These are phyloP conservation scores for Phasianus colchicus DNA, from an alignment of 2,113 vertebrate genomes.

Conservation along the genomic window DNA sequence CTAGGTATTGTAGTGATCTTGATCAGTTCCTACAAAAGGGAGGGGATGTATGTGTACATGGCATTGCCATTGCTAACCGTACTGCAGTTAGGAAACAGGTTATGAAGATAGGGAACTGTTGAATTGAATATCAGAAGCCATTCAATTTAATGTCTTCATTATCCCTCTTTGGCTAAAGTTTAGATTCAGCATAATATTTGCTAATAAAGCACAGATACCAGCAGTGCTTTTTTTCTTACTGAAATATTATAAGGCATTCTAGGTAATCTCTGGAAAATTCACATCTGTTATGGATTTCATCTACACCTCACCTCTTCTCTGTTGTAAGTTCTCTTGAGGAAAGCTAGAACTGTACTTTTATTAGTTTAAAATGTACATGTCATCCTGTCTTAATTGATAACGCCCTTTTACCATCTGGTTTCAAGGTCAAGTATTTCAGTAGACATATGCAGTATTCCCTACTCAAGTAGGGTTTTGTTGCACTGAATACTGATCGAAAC, in stretches of 20 bases:
- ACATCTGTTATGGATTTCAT: neutral
- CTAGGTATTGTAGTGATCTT: rapidly evolving
- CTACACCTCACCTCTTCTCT: neutral
- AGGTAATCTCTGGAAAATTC: neutral
- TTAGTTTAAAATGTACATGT: neutral
- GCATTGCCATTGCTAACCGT: neutral
- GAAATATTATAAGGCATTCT: neutral
- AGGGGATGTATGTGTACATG: rapidly evolving
- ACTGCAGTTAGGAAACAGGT: neutral
- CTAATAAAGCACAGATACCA: neutral
- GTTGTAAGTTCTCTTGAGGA: neutral
- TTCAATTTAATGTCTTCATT: neutral
- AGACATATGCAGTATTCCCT: rapidly evolving
- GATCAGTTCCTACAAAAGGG: neutral
- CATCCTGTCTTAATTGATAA: neutral
- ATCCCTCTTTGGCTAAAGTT: neutral
- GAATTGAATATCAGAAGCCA: neutral
- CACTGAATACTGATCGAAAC: neutral
- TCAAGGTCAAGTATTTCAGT: neutral
- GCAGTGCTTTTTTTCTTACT: neutral
- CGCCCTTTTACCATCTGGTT: neutral
- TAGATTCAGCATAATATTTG: neutral
- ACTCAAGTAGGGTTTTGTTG: neutral
- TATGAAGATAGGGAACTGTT: neutral
- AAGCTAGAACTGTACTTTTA: neutral